Evolutionary conservation across 2,888 invertebrate genomes (phyloP).

Genomic region (Andrena flavipes): DNA sequence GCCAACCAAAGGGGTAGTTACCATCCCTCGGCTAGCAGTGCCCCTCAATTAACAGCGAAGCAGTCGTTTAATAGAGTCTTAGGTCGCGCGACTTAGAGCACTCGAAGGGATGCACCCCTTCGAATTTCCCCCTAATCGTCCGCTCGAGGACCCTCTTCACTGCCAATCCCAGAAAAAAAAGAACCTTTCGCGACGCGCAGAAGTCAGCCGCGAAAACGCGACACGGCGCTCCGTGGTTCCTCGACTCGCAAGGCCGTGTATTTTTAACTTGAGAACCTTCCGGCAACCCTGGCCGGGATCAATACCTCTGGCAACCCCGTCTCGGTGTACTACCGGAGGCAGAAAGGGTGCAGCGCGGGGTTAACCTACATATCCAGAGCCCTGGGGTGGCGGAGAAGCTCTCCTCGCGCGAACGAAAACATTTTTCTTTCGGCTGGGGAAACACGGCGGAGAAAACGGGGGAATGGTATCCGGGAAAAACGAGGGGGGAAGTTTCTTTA

Average conservation of each 20-base stretch:
- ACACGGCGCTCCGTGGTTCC: constrained; percentile 65
- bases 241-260: constrained; percentile 74
- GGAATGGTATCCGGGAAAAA: not conserved
- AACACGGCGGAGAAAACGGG: not conserved
- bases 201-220: constrained; percentile 28
- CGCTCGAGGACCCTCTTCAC: not conserved
- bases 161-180: not conserved
- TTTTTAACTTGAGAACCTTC: constrained; percentile 80
- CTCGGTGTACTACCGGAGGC: constrained; percentile 65
- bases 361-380: constrained; percentile 72
- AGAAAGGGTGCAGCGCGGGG: constrained; percentile 65
- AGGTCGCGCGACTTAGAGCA: constrained; percentile 13
- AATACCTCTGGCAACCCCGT: constrained; percentile 74
- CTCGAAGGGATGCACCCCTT: constrained; percentile 16
- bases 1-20: not conserved
- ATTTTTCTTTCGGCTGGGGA: constrained; percentile 32
- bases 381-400: constrained; percentile 46
- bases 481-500: constrained; percentile 2
- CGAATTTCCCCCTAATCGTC: not conserved
- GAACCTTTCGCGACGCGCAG: not conserved
- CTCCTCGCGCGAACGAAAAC: constrained; percentile 58
- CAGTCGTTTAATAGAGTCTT: constrained; percentile 37
- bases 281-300: constrained; percentile 75
- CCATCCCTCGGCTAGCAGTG: not conserved
- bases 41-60: constrained; percentile 31